Base-by-base conservation (phyloP, 2,797 vertebrate genomes). In the Pteropus rufus region DNA sequence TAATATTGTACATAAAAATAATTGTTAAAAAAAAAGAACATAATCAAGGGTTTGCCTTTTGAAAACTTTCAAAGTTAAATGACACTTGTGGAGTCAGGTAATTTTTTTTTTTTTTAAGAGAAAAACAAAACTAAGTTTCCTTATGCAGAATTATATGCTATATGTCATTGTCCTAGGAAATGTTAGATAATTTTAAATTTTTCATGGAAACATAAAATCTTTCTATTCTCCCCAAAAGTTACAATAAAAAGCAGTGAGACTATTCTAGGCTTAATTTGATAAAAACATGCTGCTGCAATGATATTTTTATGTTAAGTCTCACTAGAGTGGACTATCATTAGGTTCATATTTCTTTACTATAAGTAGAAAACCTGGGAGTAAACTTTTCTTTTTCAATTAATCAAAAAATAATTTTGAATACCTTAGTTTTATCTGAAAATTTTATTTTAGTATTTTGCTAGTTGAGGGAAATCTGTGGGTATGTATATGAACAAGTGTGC, bases 151-250 rank as follows among this genome's bases (percentile, higher is more conserved):
- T 60, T 9, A 77, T 8, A 84, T 41, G 31, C 15, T 21, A 79
- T 88, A 58, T 79, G 58, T n/a, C 39, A 2, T 89, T 65, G 72
- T 64, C 19, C 9, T 69, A 64, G 23, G 6, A 81, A 69, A 89
- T 92, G 83, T 41, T 81, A 93, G 95, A 82, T 95, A 96, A 97
- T 62, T 83, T 89, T 75, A 72, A 84, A 82, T 34, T 56, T 77
- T 44, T 76, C 21, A 1, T 79, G 14, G 14, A 82, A 95, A 96
- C 94, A 77, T 52, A 75, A 72, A 95, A 52, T n/a, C 8, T 56
- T 87, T 77, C 16, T 67, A 26, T 90, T 31, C 7, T 18, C 23
- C 31, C 19, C 18, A 18, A 69, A 92, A 72, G 21, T 72, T 76
- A 64, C 83, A 58, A 16, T 54, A 60, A 81, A 86, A 62, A 91